Conservation (phyloP, 2,113 vertebrate genomes). For the Daboia siamensis region DNA sequence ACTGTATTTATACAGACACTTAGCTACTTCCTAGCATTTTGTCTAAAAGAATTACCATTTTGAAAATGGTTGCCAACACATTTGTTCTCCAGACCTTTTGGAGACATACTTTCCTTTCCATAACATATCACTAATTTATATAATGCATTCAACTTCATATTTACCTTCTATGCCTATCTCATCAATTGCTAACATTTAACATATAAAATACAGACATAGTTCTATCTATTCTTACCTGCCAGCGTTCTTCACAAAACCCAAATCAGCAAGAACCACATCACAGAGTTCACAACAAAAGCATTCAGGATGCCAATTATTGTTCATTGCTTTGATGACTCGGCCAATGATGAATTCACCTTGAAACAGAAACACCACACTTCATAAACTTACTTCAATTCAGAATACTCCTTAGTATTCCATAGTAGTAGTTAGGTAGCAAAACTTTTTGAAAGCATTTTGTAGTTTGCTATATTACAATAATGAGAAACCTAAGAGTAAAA, state of each 20-base stretch:
- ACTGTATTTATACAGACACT: neutral
- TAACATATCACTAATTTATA: neutral
- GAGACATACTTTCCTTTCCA: neutral
- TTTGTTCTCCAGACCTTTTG: neutral
- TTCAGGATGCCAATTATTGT: conserved; percentile 76
- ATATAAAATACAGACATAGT: neutral
- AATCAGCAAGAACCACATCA: conserved; percentile 68
- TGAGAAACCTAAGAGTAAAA: neutral
- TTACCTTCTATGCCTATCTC: neutral
- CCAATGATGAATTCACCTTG: conserved; percentile 77
- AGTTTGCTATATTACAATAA: neutral
- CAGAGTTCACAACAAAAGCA: conserved; percentile 79
- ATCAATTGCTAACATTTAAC: neutral
- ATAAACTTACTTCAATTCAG: neutral
- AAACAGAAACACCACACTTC: conserved; percentile 21
- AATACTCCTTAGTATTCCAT: neutral
- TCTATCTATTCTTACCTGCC: conserved; percentile 65
- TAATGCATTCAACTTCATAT: neutral
- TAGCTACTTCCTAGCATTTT: neutral
- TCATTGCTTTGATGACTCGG: conserved; percentile 81
- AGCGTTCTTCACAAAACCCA: conserved; percentile 77
- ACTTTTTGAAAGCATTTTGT: neutral
- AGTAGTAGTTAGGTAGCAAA: neutral
- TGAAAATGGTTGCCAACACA: neutral
- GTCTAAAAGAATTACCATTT: neutral